Conservation (phyloP, 2,888 invertebrate genomes). For the Parasteatoda lunata region DNA sequence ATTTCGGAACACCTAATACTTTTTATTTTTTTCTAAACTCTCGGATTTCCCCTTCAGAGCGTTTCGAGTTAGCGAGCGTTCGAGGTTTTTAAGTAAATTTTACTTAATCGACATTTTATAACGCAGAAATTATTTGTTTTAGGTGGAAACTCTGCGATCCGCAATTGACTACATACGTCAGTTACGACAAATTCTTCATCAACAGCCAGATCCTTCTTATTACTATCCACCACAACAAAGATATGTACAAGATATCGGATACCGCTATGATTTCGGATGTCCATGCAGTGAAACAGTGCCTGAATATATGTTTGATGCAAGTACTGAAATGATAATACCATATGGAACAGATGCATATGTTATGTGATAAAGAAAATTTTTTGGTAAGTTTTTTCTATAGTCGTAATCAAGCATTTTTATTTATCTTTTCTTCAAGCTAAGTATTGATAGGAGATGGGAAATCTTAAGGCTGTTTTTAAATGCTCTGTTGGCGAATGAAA, state of each 20-base stretch:
- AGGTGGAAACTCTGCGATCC: slow-evolving; percentile 62
- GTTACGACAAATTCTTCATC: slow-evolving; percentile 54
- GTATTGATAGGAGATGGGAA: too few species aligned
- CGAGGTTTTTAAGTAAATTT: background rate
- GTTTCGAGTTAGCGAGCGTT: too few species aligned
- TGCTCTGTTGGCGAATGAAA: too few species aligned
- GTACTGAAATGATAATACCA: slow-evolving; percentile 40
- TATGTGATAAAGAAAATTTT: slow-evolving; percentile 18
- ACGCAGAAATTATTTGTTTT: background rate
- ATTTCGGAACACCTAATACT: too few species aligned
- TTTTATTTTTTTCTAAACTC: too few species aligned
- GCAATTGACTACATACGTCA: slow-evolving; percentile 65
- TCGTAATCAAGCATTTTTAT: too few species aligned
- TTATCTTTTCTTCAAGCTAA: too few species aligned
- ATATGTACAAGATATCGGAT: slow-evolving; percentile 20
- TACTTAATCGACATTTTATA: background rate
- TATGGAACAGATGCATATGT: slow-evolving; percentile 48
- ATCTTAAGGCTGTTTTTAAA: too few species aligned
- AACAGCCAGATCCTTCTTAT: slow-evolving; percentile 42
- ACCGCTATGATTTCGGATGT: slow-evolving; percentile 52
- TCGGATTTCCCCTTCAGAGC: too few species aligned
- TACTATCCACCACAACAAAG: slow-evolving; percentile 50
- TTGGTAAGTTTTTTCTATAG: too few species aligned
- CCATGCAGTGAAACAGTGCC: slow-evolving; percentile 50
- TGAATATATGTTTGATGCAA: slow-evolving; percentile 40